Evolutionary conservation across 2,888 invertebrate species (phyloP), one percentile per base, ranked within the genome.

Genomic region (Erebia epiphron): DNA sequence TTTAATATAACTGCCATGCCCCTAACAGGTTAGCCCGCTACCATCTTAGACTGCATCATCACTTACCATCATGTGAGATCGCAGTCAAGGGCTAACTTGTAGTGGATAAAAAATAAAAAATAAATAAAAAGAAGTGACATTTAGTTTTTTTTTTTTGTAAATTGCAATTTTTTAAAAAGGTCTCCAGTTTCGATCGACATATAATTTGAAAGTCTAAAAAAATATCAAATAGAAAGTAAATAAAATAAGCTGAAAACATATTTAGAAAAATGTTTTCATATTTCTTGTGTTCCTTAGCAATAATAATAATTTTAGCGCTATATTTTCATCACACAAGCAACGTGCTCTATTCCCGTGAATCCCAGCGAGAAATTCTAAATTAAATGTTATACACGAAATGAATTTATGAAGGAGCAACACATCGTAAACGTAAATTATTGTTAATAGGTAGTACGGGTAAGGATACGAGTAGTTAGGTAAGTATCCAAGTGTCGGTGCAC

Each of bases 341-440:
- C n/a, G 35, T 41, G 60, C 16, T 60, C 41, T 26, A 21, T 50
- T 14, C 49, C 13, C 26, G 35, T 16, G 18, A 58, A 65, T 52
- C 67, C 67, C 67, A 52, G 41, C 43, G 71, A 64, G 61, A 57
- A 69, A 50, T 67, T 69, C 67, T 62, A 71, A 69, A 73, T 71
- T 69, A 69, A 69, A 69, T 68, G 66, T 73, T 68, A 72, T 66
- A 66, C 66, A 70, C 69, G 66, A 70, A 72, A 74, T 72, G 58
- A 72, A 70, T 72, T 74, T 72, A 74, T 67, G 69, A 72, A 72
- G 63, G 63, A 69, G 67, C 61, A 68, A 54, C 65, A 64, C 58
- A 35, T 66, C 18, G 35, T 21, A 46, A 67, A 65, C 69, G 62
- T 16, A 62, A 61, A 58, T 54, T 14, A n/a, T 50, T 14, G 50